Conservation (phyloP, 2,113 vertebrate species). For the Apeltes quadracus region DNA sequence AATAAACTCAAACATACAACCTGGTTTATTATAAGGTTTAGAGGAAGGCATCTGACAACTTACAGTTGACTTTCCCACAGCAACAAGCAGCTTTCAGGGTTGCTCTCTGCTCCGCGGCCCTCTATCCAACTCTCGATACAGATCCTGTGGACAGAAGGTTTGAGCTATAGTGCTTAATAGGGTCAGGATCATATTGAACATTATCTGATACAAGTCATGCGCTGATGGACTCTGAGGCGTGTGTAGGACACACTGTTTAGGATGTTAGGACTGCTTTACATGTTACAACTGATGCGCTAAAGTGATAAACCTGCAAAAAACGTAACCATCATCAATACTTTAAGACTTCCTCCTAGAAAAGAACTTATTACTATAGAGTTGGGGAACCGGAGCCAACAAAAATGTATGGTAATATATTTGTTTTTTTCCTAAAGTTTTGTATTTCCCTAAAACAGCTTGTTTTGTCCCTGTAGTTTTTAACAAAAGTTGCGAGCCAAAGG, state of each 20-base stretch:
- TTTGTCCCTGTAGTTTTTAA: neutral
- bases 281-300: neutral
- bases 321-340: neutral
- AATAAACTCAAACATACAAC: constrained; percentile 7
- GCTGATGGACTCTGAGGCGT: neutral
- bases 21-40: neutral
- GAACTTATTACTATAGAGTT: no score
- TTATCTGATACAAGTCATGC: neutral
- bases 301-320: neutral
- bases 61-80: constrained; percentile 72
- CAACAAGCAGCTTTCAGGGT: constrained; percentile 55
- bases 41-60: constrained; percentile 44
- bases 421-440: neutral
- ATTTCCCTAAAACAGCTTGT: neutral
- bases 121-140: constrained; percentile 50
- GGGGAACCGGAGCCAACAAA: no score
- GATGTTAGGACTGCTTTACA: neutral
- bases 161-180: neutral
- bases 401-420: neutral
- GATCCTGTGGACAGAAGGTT: constrained; percentile 57
- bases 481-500: neutral
- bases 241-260: neutral
- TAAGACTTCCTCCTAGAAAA: neutral
- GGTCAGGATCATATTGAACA: neutral
- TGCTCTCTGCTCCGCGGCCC: constrained; percentile 40